Base-by-base conservation (phyloP, 2,113 vertebrate species). In the Dipodomys ordii region DNA sequence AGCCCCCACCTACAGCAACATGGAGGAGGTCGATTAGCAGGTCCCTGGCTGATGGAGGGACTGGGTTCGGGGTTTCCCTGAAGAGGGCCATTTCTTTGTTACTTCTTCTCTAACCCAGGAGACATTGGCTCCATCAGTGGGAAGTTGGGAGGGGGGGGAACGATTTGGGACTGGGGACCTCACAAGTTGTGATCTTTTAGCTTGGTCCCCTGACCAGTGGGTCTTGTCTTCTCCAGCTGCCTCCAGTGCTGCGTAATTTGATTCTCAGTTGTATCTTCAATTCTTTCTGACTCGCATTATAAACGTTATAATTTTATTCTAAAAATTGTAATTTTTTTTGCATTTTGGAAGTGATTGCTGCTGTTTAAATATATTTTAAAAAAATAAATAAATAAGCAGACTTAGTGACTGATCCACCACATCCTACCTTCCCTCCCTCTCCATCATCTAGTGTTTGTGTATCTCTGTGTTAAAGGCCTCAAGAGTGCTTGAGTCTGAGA, bases 21-120 rank as follows among this genome's bases (percentile, higher is more conserved):
- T 99, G 99, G 99, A 99, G 98, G 99, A 99, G 98, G 99, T 99
- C 97, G 99, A 99, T 98, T 99, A 98, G 96, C 88, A 97, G 97
- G 96, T 97, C 97, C 97, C 97, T 95, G 94, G 81, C 83, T 94
- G 95, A 93, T 96, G 95, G 97, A 96, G 93, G 96, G 64, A 82
- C 76, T 94, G 94, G 96, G 96, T 83, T 95, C 91, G 96, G 94
- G 95, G 23, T 89, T 79, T 92, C 93, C 73, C 71, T 90, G 77
- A 57, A 94, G 92, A 95, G 90, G 91, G 90, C 94, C 93, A 96
- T 92, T 92, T 95, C 91, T 91, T 96, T 95, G 92, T 87, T 49
- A 53, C 90, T 97, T 97, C 94, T 97, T 95, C 88, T 96, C 89
- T 94, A 74, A 92, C 87, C 79, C 83, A 90, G 93, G 95, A 95